Evolutionary conservation across 1,140 invertebrate species (phyloP), one percentile per base, ranked within the genome.

Genomic region (Thalassaphorura encarpata): DNA sequence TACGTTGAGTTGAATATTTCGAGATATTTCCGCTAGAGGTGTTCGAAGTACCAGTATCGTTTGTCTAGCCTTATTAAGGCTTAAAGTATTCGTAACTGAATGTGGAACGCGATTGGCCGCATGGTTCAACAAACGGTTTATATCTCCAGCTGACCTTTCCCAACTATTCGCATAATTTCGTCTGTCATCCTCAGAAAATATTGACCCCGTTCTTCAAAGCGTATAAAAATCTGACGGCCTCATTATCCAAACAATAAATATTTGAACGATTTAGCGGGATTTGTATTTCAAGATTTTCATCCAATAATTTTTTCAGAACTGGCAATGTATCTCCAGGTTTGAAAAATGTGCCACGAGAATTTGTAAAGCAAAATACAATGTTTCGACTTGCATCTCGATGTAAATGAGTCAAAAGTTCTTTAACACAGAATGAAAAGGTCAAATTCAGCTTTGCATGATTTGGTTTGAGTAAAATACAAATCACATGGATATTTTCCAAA

Each of bases 381-480:
- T 58, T 58, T 5, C 13, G 28, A 23, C 31, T 11, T 18, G 39
- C 51, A 24, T 39, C 56, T 8, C 23, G 6, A 26, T 54, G 52
- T n/a, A 54, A 29, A 23, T 54, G 23, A 49, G 42, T 26, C 0
- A 66, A 28, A 11, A 66, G 39, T 49, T 67, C 65, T 26, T 67
- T 63, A 18, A 66, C 42, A 36, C 64, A 66, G 45, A 62, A 66
- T n/a, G 43, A 15, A 33, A 66, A 67, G 16, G 33, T 33, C 13
- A 58, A 27, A 23, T 54, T 66, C 3, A 62, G 40, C 26, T 46
- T 6, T 2, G 62, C 3, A 1, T 46, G 3, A 42, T 66, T 67
- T 3, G 66, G 50, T 40, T 59, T 60, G 19, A 67, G 15, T 11
- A 67, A 42, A 26, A 67, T 62, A 33, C 5, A 56, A 40, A 66